Evolutionary conservation across 2,797 vertebrate species (phyloP).

Genomic region (Xenentodon cancila): DNA sequence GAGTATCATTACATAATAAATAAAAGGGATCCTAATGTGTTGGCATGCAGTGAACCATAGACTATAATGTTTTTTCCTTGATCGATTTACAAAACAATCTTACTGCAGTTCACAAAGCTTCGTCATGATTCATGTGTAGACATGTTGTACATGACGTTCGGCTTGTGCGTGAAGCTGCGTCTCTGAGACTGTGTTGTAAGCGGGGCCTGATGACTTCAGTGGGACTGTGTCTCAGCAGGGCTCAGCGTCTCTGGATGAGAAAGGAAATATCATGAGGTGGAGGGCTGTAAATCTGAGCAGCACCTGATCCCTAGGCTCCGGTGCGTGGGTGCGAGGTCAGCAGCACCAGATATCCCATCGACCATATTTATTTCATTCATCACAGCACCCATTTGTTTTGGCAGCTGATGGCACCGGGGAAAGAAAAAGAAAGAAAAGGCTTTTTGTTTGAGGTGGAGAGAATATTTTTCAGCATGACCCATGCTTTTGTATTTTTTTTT

Average conservation of each 20-base stretch:
- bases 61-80: too few relatives aligned
- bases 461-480: conserved; percentile 64
- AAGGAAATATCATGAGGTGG: conserved; percentile 45
- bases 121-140: conserved; percentile 53
- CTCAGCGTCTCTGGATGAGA: conserved; percentile 39
- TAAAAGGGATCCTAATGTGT: too few relatives aligned
- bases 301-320: conserved; percentile 79
- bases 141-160: conserved; percentile 41
- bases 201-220: conserved; percentile 27
- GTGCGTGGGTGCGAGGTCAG: conserved; percentile 81
- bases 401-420: conserved; percentile 74
- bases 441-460: conserved; percentile 59
- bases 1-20: too few relatives aligned
- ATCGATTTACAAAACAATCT: conserved; percentile 18
- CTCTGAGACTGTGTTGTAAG: conserved; percentile 18
- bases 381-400: conserved; percentile 80
- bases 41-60: too few relatives aligned
- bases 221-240: conserved; percentile 44
- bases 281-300: conserved; percentile 77
- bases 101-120: conserved; percentile 56
- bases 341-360: conserved; percentile 72
- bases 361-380: conserved; percentile 82
- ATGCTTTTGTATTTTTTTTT: conserved; percentile 58
- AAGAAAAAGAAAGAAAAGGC: conserved; percentile 51
- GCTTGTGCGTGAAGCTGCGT: conserved; percentile 35